phyloP scores from a whole-genome alignment of 2,888 invertebrate genomes.

The Pterostichus madidus region DNA sequence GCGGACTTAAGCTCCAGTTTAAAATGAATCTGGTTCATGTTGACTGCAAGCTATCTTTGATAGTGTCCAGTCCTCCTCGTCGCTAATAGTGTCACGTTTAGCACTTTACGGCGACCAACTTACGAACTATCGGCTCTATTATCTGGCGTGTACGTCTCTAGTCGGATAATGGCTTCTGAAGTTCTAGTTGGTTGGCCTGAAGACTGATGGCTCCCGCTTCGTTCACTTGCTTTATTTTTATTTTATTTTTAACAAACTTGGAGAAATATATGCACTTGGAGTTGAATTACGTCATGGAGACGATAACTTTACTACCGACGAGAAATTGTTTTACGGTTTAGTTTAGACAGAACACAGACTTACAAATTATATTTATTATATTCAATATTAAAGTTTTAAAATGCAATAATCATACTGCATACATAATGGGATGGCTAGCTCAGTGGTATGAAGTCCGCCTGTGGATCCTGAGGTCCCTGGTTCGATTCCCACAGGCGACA shows the following conservation, averaged over 20 bases:
- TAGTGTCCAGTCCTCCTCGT: constrained; percentile 30
- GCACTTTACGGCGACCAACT: constrained; percentile 60
- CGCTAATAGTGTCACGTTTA: constrained; percentile 62
- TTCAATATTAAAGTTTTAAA: too few species aligned
- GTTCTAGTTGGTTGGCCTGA: constrained; percentile 25
- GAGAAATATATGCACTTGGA: constrained; percentile 54
- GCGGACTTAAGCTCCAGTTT: not conserved
- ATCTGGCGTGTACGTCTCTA: constrained; percentile 38
- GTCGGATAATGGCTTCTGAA: constrained; percentile 58
- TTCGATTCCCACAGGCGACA: too few species aligned
- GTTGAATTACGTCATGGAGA: constrained; percentile 10
- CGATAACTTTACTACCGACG: not conserved
- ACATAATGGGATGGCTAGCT: too few species aligned
- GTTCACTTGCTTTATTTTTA: constrained; percentile 4
- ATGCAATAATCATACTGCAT: too few species aligned
- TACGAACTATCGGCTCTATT: constrained; percentile 63
- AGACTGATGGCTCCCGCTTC: constrained; percentile 52
- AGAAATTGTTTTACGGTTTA: too few species aligned
- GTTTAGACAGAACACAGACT: too few species aligned
- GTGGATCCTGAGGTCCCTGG: too few species aligned
- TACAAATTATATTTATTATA: too few species aligned
- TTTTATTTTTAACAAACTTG: constrained; percentile 49
- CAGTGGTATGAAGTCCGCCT: too few species aligned
- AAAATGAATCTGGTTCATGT: constrained; percentile 8
- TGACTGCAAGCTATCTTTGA: constrained; percentile 45